phyloP scores from a whole-genome alignment of 2,888 invertebrate genomes.

The Pterobdella sp. region DNA sequence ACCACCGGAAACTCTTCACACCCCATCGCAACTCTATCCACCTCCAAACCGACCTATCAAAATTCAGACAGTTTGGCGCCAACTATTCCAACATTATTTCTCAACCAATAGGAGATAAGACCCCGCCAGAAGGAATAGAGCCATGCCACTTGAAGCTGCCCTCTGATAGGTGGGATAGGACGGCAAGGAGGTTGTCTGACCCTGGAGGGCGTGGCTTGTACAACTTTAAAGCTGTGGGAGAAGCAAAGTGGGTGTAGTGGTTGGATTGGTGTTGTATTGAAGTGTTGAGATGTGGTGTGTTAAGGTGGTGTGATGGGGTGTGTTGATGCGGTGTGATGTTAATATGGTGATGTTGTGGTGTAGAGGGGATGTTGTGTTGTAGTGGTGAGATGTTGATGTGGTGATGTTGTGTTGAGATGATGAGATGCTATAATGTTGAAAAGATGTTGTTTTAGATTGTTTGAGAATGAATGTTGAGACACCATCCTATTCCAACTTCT shows the following conservation, averaged over 20 bases:
- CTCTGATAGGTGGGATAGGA: slow-evolving; percentile 19
- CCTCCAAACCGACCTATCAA: not conserved
- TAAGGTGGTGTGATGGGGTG: not conserved
- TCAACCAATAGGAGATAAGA: not conserved
- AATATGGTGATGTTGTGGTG: not conserved
- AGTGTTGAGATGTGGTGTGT: not conserved
- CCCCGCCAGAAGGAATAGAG: not conserved
- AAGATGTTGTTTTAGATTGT: too few species aligned
- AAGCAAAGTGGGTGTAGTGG: not conserved
- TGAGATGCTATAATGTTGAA: too few species aligned
- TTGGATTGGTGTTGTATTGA: not conserved
- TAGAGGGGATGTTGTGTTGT: not conserved
- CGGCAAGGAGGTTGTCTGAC: slow-evolving; percentile 25
- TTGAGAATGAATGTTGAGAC: too few species aligned
- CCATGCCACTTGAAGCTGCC: not conserved
- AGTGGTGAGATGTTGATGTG: too few species aligned
- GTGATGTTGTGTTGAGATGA: too few species aligned
- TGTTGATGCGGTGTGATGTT: not conserved
- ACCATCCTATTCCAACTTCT: too few species aligned
- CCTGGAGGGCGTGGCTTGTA: slow-evolving; percentile 22
- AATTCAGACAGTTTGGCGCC: not conserved
- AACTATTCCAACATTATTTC: not conserved
- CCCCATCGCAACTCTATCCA: slow-evolving; percentile 25
- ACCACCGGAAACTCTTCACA: slow-evolving; percentile 11
- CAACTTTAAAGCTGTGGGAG: slow-evolving; percentile 4